These are phyloP conservation scores for Chelonia mydas DNA, from an alignment of 2,797 vertebrate species.

Conservation along the genomic window DNA sequence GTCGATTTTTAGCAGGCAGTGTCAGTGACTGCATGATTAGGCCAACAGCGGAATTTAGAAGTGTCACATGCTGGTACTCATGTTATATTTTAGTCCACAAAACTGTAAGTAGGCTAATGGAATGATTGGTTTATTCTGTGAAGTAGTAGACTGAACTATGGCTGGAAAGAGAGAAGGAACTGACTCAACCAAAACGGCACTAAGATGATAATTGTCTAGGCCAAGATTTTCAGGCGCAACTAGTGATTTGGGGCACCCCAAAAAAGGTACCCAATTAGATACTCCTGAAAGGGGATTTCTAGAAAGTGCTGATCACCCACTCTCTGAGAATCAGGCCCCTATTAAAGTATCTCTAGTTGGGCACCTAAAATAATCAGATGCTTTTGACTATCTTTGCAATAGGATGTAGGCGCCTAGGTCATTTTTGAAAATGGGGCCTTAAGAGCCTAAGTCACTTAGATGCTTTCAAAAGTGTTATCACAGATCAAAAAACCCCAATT, in stretches of 20 bases:
- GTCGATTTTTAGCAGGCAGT: conserved; percentile 52
- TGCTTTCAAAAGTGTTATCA: not conserved
- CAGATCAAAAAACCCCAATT: not conserved
- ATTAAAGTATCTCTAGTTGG: conserved; percentile 53
- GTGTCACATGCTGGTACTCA: accelerated
- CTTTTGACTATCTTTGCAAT: not conserved
- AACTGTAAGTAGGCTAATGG: not conserved
- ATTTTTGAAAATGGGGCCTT: not conserved
- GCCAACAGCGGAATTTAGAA: not conserved
- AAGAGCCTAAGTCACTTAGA: not conserved
- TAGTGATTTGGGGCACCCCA: not conserved
- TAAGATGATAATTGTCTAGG: not conserved
- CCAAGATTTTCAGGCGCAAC: not conserved
- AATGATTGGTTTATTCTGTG: not conserved
- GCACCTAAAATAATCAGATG: not conserved
- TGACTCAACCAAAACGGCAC: not conserved
- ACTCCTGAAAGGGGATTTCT: not conserved
- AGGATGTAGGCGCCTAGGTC: not conserved
- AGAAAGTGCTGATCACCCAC: conserved; percentile 40
- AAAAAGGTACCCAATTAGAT: conserved; percentile 7
- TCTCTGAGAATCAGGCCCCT: conserved; percentile 68
- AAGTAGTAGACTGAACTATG: not conserved
- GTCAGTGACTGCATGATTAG: not conserved
- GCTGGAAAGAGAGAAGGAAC: not conserved
- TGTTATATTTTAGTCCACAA: not conserved